These are phyloP conservation scores for Thera obeliscata DNA, from an alignment of 2,888 invertebrate species.

Conservation along the genomic window DNA sequence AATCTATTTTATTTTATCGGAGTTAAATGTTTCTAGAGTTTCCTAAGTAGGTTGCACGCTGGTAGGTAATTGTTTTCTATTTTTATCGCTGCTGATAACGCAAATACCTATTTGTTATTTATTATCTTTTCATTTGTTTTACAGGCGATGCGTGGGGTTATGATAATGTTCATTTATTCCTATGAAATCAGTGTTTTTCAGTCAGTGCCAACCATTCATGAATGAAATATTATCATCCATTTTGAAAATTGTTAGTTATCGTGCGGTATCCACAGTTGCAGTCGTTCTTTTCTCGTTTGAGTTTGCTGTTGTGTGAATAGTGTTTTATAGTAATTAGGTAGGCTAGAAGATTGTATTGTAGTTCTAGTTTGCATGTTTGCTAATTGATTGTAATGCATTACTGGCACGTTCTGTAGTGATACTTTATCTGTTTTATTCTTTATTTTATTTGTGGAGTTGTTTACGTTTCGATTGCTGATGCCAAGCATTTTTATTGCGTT, in stretches of 20 bases:
- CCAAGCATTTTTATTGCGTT: not conserved
- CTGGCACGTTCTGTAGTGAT: conserved; percentile 28
- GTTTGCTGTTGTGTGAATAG: conserved; percentile 3
- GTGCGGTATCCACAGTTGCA: too few relatives aligned
- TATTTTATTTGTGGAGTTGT: conserved; percentile 5
- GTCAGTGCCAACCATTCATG: conserved; percentile 13
- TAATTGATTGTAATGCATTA: conserved; percentile 36
- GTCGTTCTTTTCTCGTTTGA: not conserved
- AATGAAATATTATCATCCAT: conserved; percentile 10
- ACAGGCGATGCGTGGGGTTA: conserved; percentile 39
- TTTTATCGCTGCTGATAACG: conserved; percentile 36
- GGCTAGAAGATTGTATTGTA: conserved; percentile 11
- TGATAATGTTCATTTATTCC: conserved; percentile 33
- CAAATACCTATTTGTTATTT: conserved; percentile 18
- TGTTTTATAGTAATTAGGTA: conserved; percentile 20
- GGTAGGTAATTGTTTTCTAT: conserved; percentile 36
- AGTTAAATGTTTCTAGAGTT: conserved; percentile 40
- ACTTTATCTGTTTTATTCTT: conserved; percentile 11
- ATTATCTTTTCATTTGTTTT: conserved; percentile 28
- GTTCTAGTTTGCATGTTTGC: conserved; percentile 33
- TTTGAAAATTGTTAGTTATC: too few relatives aligned
- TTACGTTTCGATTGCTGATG: not conserved
- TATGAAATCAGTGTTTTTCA: conserved; percentile 18
- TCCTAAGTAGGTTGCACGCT: conserved; percentile 31
- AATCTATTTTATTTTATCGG: conserved; percentile 49